Percentiles rank a stretch among this genome's conserved stretches.
Evolutionary conservation across 1,140 invertebrate genomes (phyloP).

Genomic region (Manduca sexta): DNA sequence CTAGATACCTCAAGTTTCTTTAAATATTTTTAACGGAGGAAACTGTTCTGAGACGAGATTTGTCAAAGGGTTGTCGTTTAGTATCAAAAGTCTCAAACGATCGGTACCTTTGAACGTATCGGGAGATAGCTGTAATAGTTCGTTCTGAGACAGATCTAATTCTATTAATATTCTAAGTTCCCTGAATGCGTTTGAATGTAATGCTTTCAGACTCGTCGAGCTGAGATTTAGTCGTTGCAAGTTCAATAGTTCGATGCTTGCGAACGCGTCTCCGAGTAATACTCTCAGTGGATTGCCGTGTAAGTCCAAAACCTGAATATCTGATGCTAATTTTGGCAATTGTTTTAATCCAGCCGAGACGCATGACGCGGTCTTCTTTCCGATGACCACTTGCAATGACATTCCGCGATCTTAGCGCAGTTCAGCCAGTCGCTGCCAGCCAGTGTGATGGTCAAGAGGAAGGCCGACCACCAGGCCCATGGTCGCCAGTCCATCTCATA

Average conservation of each 20-base stretch:
- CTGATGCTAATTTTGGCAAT: slow-evolving; percentile 83
- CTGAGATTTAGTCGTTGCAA: slow-evolving; percentile 87
- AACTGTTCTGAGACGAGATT: slow-evolving; percentile 80
- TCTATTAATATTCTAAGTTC: slow-evolving; percentile 90
- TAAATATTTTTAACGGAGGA: slow-evolving; percentile 80
- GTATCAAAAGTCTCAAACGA: slow-evolving; percentile 78
- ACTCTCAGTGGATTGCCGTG: slow-evolving; percentile 83
- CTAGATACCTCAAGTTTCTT: slow-evolving; percentile 84
- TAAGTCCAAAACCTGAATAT: slow-evolving; percentile 90
- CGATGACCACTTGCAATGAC: slow-evolving; percentile 91
- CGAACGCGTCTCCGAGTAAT: slow-evolving; percentile 85
- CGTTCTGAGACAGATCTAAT: slow-evolving; percentile 87
- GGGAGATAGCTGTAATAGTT: slow-evolving; percentile 78
- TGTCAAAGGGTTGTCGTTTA: slow-evolving; percentile 82
- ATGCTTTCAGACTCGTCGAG: slow-evolving; percentile 79
- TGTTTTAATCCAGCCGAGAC: slow-evolving; percentile 80
- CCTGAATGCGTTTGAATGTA: slow-evolving; percentile 87
- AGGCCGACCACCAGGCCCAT: slow-evolving; percentile 39
- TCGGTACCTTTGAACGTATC: slow-evolving; percentile 85
- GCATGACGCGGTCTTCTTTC: slow-evolving; percentile 90
- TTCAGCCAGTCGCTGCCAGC: slow-evolving; percentile 81
- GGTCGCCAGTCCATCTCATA: slow-evolving; percentile 61
- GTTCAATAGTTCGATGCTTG: slow-evolving; percentile 83
- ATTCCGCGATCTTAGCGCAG: slow-evolving; percentile 80
- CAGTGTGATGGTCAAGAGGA: slow-evolving; percentile 41